A percentile compares a stretch with the other conserved stretches of the same genome.
Evolutionary conservation across 92 coral and sea anemone species (phyloP).

Genomic region (Siderastrea siderea): DNA sequence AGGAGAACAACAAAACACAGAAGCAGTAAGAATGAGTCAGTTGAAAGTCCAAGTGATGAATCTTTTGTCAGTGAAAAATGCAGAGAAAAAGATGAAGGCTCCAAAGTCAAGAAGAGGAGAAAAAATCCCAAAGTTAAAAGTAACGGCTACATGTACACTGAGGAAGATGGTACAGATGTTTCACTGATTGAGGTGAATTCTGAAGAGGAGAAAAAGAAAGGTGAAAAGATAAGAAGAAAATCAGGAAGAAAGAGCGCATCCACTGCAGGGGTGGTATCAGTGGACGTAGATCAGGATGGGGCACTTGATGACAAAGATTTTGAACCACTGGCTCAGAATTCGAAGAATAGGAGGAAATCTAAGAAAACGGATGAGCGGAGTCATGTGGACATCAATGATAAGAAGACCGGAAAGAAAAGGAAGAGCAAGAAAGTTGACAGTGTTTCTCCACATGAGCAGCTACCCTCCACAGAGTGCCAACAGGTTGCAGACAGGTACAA

Average conservation of each 20-base stretch:
- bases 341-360: not conserved
- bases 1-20: slow-evolving; percentile 2
- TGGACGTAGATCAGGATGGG: not conserved
- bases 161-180: not conserved
- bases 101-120: slow-evolving; percentile 3
- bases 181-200: slow-evolving; percentile 2
- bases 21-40: not conserved
- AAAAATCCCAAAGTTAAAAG: not conserved
- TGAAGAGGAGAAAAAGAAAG: not conserved
- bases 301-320: not conserved
- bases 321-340: not conserved
- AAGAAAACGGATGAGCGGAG: not conserved
- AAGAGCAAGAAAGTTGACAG: not conserved
- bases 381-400: not conserved
- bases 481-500: not conserved
- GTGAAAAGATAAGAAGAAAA: slow-evolving; percentile 8
- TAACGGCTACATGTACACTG: not conserved
- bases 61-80: not conserved
- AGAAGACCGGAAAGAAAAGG: not conserved
- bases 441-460: not conserved
- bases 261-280: not conserved
- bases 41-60: slow-evolving; percentile 5
- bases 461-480: slow-evolving; percentile 2
- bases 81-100: not conserved
- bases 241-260: slow-evolving; percentile 4